Conservation (phyloP, 2,113 vertebrate genomes). For the Dicrurus megarhynchus region DNA sequence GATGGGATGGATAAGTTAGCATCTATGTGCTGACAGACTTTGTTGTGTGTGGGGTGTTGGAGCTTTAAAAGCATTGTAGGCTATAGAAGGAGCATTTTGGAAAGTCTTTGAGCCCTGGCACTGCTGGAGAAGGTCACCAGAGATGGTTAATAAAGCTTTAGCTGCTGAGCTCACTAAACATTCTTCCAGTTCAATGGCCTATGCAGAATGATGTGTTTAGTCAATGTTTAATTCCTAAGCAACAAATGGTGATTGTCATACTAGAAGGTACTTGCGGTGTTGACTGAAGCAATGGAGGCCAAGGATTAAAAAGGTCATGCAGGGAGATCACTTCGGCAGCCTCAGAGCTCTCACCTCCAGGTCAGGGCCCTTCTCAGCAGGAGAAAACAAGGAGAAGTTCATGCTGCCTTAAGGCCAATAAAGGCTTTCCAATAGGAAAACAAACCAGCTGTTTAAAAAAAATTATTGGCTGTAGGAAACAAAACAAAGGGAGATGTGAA, state of each 20-base stretch:
- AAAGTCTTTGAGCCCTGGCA: neutral
- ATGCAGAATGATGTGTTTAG: slow-evolving; percentile 50
- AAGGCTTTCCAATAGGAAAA: neutral
- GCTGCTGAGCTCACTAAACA: slow-evolving; percentile 34
- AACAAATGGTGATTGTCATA: slow-evolving; percentile 30
- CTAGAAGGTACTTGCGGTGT: slow-evolving; percentile 1
- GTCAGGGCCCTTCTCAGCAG: neutral
- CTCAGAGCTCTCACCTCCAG: neutral
- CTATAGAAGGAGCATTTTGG: neutral
- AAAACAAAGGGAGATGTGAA: neutral
- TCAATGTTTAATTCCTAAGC: slow-evolving; percentile 67
- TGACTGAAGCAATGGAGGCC: slow-evolving; percentile 30
- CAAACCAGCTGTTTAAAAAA: accelerated
- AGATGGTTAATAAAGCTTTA: slow-evolving; percentile 47
- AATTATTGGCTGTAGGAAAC: neutral
- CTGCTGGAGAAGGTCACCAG: slow-evolving; percentile 10
- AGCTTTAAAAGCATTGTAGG: neutral
- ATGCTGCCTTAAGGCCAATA: neutral
- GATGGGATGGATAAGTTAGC: neutral
- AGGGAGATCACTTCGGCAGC: neutral
- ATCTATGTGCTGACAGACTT: neutral
- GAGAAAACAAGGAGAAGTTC: neutral
- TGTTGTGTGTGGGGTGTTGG: neutral
- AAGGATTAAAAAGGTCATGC: neutral
- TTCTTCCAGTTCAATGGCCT: slow-evolving; percentile 58